Evolutionary conservation across 2,888 invertebrate genomes (phyloP), one percentile per base, ranked within the genome.

Genomic region (Mythimna vitellina): DNA sequence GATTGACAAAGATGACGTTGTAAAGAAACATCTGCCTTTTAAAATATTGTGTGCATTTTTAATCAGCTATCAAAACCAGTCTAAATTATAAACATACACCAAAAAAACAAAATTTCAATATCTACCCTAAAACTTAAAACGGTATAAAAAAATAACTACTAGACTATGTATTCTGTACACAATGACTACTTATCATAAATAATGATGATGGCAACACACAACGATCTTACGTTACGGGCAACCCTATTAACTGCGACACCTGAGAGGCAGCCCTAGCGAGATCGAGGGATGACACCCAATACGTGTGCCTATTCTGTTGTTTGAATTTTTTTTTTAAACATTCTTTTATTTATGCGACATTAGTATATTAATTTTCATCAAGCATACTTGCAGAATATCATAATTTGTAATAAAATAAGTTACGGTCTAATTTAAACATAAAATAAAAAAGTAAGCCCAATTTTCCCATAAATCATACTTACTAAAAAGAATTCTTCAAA

Each of bases 181-280:
- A 68, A 75, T 76, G 71, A 71, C 79, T 76, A 85, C 81, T 81
- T 85, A 85, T 72, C 78, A 85, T 80, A 84, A 82, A 83, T 86
- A 86, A 81, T 83, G 83, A 84, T 75, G 79, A 77, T 83, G 74
- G 75, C 70, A 77, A 79, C 66, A 75, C 65, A 74, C 72, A 81
- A 78, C 66, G 82, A 79, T 87, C 86, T 83, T 87, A 86, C 86
- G 83, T 88, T 87, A 89, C 88, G 82, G 78, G 66, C 86, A 88
- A 87, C 90, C 91, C 89, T 90, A 88, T 90, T 90, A 90, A 74
- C 84, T 71, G 77, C 87, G 91, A 89, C 90, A 92, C 92, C 92
- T 92, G 92, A 90, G 91, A 87, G 87, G 88, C 88, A 88, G 80
- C 92, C 92, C 91, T 91, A 85, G 85, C 80, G 89, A 89, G 88